phyloP scores from a whole-genome alignment of 2,888 invertebrate species.

The Matsumyia berberina region DNA sequence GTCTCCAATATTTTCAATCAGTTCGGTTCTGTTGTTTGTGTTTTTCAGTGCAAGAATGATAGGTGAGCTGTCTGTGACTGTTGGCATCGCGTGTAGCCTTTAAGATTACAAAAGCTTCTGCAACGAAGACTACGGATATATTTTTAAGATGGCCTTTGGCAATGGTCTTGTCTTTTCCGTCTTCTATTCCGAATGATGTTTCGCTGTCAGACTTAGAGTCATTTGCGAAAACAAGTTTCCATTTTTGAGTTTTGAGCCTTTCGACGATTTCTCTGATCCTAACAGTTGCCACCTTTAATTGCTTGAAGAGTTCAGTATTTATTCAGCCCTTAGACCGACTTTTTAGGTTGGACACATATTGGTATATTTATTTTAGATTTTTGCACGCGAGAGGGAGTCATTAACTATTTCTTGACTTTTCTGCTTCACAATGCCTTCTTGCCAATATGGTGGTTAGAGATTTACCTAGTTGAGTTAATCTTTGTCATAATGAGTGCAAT shows the following conservation, averaged over 20 bases:
- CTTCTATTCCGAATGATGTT: conserved; percentile 35
- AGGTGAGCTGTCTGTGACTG: conserved; percentile 24
- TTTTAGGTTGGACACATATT: too few relatives aligned
- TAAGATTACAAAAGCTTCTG: conserved; percentile 27
- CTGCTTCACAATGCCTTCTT: not conserved
- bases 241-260: conserved; percentile 1
- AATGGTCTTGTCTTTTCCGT: conserved; percentile 8
- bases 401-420: not conserved
- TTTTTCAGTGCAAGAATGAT: conserved; percentile 7
- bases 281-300: too few relatives aligned
- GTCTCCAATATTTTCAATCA: conserved; percentile 2
- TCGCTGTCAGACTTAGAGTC: conserved; percentile 18
- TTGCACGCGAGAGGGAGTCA: too few relatives aligned
- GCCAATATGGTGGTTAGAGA: not conserved
- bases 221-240: conserved; percentile 11
- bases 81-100: conserved; percentile 1
- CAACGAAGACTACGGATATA: conserved; percentile 26
- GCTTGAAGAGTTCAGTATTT: too few relatives aligned
- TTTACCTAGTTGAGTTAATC: not conserved
- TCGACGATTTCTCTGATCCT: too few relatives aligned
- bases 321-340: too few relatives aligned
- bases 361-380: too few relatives aligned
- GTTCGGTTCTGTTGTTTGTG: not conserved
- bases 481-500: not conserved
- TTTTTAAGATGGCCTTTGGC: conserved; percentile 15